Evolutionary conservation across 30 jellyfish, hydroid and myxozoan genomes (phyloP).

Genomic region (Pelagia noctiluca): DNA sequence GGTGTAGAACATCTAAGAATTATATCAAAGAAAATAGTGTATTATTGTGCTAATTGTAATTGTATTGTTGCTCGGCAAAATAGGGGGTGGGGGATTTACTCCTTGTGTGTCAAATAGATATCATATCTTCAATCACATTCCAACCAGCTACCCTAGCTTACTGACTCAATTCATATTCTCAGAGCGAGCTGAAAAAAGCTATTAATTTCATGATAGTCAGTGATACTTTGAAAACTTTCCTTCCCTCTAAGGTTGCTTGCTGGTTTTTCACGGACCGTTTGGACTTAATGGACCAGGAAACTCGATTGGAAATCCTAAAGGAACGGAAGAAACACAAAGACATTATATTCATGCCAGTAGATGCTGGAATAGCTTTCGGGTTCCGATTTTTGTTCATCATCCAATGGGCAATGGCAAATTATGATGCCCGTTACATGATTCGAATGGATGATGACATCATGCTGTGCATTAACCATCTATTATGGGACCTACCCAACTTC

Average conservation of each 20-base stretch:
- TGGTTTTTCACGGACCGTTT: slow-evolving; percentile 52
- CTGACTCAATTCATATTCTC: no score
- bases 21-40: no score
- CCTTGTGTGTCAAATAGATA: no score
- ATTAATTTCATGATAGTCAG: no score
- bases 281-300: slow-evolving; percentile 10
- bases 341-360: slow-evolving; percentile 30
- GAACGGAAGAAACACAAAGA: slow-evolving; percentile 27
- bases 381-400: slow-evolving; percentile 44
- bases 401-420: slow-evolving; percentile 53
- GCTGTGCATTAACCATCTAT: slow-evolving; percentile 66
- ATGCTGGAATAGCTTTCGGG: slow-evolving; percentile 50
- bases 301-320: neutral
- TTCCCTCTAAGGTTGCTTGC: slow-evolving; percentile 35
- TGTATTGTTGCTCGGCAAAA: no score
- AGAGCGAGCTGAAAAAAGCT: no score
- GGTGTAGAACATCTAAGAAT: no score
- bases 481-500: neutral
- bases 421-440: slow-evolving; percentile 27
- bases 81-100: no score
- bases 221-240: no score
- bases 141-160: no score
- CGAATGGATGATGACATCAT: slow-evolving; percentile 79
- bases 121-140: no score
- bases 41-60: no score